Conservation (phyloP, 53 echinoderm and acorn worm genomes). For the Crossaster papposus region DNA sequence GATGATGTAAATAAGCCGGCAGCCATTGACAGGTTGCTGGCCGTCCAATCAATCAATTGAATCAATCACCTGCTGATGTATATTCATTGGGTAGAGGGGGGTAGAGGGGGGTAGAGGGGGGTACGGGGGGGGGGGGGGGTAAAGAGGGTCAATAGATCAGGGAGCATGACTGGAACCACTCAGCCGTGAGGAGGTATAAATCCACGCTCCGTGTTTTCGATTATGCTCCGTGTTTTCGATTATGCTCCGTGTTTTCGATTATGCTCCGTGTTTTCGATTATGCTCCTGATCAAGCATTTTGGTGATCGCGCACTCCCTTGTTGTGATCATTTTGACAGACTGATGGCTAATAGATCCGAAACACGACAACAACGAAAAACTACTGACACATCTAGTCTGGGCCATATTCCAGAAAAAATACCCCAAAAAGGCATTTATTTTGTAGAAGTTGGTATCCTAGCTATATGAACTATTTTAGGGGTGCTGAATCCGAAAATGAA, state of each 20-base stretch:
- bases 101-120: no score
- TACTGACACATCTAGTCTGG: no score
- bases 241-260: no score
- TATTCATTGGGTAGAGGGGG: slow-evolving; percentile 42
- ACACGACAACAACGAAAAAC: no score
- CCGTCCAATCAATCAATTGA: slow-evolving; percentile 50
- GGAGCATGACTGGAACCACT: background rate
- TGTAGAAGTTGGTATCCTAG: no score
- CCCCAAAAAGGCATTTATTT: no score
- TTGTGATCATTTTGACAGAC: background rate
- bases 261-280: background rate
- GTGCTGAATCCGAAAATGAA: no score
- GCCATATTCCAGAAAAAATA: no score
- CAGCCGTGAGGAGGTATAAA: background rate
- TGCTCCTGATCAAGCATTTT: background rate
- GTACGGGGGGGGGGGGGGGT: no score
- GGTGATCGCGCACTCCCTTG: background rate
- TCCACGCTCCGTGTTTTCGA: background rate
- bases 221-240: no score
- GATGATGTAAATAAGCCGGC: slow-evolving; percentile 65
- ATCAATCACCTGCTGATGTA: slow-evolving; percentile 42
- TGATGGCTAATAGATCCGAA: background rate
- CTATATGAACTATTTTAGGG: no score
- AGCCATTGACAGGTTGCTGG: slow-evolving; percentile 8
- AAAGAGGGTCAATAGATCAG: background rate